Base-by-base conservation (phyloP, 2,888 invertebrate genomes). In the Lasioglossum morio region DNA sequence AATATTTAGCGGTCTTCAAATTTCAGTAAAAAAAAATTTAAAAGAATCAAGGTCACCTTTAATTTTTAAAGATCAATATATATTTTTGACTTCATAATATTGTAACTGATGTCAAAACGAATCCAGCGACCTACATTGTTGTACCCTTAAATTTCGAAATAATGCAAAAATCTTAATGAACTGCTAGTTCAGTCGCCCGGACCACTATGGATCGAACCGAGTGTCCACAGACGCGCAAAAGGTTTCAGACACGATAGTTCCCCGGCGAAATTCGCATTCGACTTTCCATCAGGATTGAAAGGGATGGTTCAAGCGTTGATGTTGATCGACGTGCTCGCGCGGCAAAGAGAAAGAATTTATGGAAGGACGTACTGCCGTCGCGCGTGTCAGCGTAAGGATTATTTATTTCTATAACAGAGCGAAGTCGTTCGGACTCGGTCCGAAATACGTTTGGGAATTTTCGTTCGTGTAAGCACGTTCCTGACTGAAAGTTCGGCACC, bases 401-500 rank as follows among this genome's bases (percentile, higher is more conserved):
- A 43, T 76, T 84, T 43, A 43, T 75, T 75, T n/a, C 19, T 4
- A 16, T 10, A 40, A 8, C 40, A 7, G 14, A 16, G n/a, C 40
- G 27, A 23, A 34, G 30, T 53, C 7, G 34, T 74, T 60, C 34
- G 10, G 5, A 14, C 12, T 5, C 4, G 27, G n/a, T 10, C 23
- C 27, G n/a, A 34, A 34, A 4, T 2, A 5, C n/a, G 34, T 4
- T 12, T 4, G 10, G 7, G 37, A 46, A 72, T 77, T 81, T 75
- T 78, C 53, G 69, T 83, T 37, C 19, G 1, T 23, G 76, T 76
- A 79, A 85, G 37, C 83, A 10, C 27, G 37, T 66, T 10, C 34
- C 43, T 60, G 10, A 1, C 37, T 23, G 46, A 19, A 48, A 48
- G 16, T 19, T 72, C 53, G 37, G 66, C 16, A 3, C 30, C 63